A percentile compares a stretch with the other conserved stretches of the same genome.
phyloP scores from a whole-genome alignment of 2,113 vertebrate genomes.

The Melanerpes aurifrons region DNA sequence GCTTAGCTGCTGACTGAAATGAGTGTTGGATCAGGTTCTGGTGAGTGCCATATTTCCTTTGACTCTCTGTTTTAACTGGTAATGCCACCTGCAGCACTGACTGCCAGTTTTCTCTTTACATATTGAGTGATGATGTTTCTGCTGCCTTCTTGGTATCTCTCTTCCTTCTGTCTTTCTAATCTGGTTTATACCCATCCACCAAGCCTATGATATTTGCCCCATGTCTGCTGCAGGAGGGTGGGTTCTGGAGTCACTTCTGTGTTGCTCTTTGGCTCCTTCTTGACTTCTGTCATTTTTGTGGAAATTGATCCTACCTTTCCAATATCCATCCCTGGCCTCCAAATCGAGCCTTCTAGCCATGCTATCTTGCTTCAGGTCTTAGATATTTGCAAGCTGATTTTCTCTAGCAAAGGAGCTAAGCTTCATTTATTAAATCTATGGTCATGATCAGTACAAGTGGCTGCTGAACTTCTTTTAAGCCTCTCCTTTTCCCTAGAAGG shows the following conservation, averaged over 20 bases:
- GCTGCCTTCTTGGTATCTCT: background rate
- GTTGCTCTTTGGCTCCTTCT: background rate
- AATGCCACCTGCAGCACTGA: background rate
- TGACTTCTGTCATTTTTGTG: background rate
- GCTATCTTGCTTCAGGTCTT: background rate
- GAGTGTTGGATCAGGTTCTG: background rate
- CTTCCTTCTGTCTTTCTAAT: background rate
- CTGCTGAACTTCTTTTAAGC: background rate
- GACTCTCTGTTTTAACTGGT: background rate
- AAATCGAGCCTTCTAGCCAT: background rate
- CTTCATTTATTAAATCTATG: background rate
- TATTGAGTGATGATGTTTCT: background rate
- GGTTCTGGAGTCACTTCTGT: background rate
- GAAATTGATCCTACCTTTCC: background rate
- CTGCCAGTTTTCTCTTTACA: background rate
- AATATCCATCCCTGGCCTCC: background rate
- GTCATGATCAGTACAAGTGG: background rate
- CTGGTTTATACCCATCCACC: background rate
- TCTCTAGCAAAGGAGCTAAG: background rate
- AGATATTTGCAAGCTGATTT: background rate
- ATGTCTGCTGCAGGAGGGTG: background rate
- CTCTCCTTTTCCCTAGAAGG: constrained; percentile 15
- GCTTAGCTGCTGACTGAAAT: background rate
- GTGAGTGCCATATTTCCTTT: background rate
- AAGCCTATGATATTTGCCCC: background rate